Evolutionary conservation across 64 coral and sea anemone species (phyloP).

Genomic region (Montipora efflorescens): DNA sequence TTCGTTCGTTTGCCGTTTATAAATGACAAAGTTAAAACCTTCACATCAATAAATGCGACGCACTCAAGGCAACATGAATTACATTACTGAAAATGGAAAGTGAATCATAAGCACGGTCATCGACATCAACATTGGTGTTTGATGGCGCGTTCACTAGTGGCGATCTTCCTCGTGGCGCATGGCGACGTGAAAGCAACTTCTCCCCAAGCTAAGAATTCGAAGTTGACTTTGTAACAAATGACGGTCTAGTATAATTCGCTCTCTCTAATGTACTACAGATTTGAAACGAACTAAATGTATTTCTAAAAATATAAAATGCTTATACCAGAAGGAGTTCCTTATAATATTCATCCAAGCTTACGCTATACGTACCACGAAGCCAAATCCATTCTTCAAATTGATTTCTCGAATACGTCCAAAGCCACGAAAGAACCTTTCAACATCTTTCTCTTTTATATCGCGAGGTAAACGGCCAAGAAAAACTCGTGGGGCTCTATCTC

Average conservation of each 20-base stretch:
- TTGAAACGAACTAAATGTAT: neutral
- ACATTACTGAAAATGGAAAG: no score
- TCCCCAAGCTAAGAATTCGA: no score
- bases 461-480: constrained; percentile 93
- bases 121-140: no score
- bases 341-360: neutral
- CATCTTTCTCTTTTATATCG: constrained; percentile 81
- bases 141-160: no score
- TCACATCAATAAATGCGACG: no score
- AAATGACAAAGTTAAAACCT: no score
- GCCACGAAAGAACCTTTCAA: constrained; percentile 96
- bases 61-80: no score
- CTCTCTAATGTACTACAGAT: neutral
- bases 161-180: no score
- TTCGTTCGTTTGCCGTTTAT: no score
- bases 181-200: no score
- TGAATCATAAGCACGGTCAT: no score
- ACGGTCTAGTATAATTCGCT: neutral
- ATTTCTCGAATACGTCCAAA: constrained; percentile 97
- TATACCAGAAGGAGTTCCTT: neutral
- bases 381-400: constrained; percentile 97
- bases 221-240: no score
- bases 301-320: neutral
- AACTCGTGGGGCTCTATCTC: constrained; percentile 87
- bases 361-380: constrained; percentile 76